Evolutionary conservation across 1,140 invertebrate genomes (phyloP).

Genomic region (Apocrypta bakeri): DNA sequence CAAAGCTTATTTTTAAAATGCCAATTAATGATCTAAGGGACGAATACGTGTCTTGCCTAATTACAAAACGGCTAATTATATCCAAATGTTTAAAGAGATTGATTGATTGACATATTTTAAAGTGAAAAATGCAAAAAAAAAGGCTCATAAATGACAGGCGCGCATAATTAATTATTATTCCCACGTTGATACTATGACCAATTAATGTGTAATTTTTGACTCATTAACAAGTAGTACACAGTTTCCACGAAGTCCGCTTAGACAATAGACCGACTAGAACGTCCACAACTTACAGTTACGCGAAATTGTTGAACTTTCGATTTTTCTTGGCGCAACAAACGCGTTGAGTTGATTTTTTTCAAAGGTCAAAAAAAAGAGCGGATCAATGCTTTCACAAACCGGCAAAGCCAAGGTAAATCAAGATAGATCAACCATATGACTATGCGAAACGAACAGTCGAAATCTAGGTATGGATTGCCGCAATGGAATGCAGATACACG

Average conservation of each 20-base stretch:
- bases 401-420: neutral
- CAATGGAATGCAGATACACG: neutral
- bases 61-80: neutral
- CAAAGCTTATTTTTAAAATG: no score
- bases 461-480: no score
- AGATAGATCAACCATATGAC: no score
- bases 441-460: no score
- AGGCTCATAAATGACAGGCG: neutral
- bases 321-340: no score
- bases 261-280: no score
- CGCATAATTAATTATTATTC: neutral
- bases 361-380: neutral
- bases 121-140: neutral
- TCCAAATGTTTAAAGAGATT: neutral
- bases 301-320: no score
- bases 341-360: no score
- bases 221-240: no score
- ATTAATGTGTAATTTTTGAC: neutral
- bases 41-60: neutral
- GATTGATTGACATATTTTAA: neutral
- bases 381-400: neutral
- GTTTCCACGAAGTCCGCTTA: no score
- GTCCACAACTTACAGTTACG: no score
- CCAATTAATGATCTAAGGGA: neutral
- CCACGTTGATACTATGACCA: neutral